Evolutionary conservation across 2,797 vertebrate genomes (phyloP).

Genomic region (Hydrocynus forskahlii): DNA sequence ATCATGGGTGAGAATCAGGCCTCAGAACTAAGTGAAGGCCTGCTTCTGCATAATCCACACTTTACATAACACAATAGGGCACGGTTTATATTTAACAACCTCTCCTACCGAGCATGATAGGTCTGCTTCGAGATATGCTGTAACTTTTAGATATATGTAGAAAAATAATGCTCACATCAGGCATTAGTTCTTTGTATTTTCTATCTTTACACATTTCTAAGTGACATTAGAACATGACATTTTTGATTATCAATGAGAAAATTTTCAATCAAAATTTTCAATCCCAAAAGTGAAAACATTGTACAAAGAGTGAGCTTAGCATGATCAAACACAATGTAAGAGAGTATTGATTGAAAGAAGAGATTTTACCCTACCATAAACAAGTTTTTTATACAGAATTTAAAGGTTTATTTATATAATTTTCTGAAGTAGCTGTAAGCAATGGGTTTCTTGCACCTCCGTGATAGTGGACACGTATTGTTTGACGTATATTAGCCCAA

Average conservation of each 20-base stretch:
- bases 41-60: constrained; percentile 3
- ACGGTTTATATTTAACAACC: constrained; percentile 18
- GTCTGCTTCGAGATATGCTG: neutral
- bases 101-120: neutral
- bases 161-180: neutral
- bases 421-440: no score
- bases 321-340: no score
- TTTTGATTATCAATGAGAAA: no score
- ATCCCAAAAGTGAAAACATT: no score
- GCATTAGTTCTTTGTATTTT: neutral
- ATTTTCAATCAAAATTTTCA: no score
- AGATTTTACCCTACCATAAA: no score
- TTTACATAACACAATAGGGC: constrained; percentile 31
- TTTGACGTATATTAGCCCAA: neutral
- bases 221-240: no score
- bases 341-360: no score
- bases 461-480: neutral
- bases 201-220: no score
- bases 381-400: no score
- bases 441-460: neutral
- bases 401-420: no score
- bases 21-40: neutral
- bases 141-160: neutral
- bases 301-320: no score
- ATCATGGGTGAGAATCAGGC: neutral